Conservation (phyloP, 2,113 vertebrate species). For the Gallinago jamesoni region DNA sequence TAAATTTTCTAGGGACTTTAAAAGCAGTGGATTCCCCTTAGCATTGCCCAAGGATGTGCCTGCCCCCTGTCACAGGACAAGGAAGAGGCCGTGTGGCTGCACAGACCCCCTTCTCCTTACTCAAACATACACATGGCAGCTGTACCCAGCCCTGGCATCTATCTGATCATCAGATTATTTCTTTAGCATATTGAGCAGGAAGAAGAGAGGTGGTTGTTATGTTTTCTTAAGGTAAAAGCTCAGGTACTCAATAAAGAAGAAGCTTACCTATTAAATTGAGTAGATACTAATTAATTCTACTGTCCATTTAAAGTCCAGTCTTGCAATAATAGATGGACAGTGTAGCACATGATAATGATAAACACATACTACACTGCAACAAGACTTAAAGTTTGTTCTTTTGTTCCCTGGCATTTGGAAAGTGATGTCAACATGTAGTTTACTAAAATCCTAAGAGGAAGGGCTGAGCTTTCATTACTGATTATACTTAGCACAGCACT, state of each 20-base stretch:
- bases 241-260: background rate
- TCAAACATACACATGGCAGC: background rate
- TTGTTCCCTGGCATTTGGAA: background rate
- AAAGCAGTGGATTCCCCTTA: background rate
- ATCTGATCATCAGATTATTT: background rate
- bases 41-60: background rate
- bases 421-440: conserved; percentile 21
- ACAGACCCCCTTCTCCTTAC: background rate
- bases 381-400: background rate
- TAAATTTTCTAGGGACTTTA: background rate
- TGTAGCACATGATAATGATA: background rate
- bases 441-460: conserved; percentile 48
- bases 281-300: background rate
- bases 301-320: background rate
- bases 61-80: background rate
- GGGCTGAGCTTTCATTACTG: conserved; percentile 52
- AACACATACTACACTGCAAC: background rate
- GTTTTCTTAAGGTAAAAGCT: background rate
- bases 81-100: background rate
- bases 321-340: background rate
- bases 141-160: background rate
- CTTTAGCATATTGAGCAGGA: background rate
- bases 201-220: background rate
- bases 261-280: background rate
- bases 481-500: conserved; percentile 52